A percentile compares a stretch with the other conserved stretches of the same genome.
phyloP scores from a whole-genome alignment of 64 coral and sea anemone genomes.

The Montipora efflorescens region DNA sequence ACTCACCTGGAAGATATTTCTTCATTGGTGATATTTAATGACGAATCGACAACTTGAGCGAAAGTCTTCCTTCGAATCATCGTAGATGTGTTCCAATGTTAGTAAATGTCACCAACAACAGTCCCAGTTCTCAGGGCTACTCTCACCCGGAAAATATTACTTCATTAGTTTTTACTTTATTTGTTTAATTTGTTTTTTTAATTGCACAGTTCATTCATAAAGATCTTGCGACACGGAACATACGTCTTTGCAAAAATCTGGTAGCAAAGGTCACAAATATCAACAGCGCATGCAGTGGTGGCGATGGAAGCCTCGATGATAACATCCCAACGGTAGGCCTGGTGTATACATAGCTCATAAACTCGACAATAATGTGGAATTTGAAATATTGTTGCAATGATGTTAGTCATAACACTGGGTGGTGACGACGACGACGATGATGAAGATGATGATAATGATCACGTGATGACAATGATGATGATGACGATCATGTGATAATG shows the following conservation, averaged over 20 bases:
- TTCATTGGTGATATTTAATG: too few relatives aligned
- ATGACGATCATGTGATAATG: not conserved
- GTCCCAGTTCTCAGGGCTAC: too few relatives aligned
- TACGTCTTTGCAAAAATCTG: constrained; percentile 43
- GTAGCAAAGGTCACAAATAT: constrained; percentile 59
- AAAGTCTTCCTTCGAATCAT: too few relatives aligned
- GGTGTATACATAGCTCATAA: too few relatives aligned
- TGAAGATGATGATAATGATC: not conserved
- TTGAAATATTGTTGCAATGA: not conserved
- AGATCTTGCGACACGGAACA: constrained; percentile 43
- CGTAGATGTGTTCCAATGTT: too few relatives aligned
- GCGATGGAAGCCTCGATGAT: not conserved
- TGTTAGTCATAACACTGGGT: too few relatives aligned
- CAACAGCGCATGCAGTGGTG: not conserved
- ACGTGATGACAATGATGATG: not conserved
- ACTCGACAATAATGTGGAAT: too few relatives aligned
- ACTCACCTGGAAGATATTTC: too few relatives aligned
- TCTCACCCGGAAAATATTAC: too few relatives aligned
- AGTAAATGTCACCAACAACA: too few relatives aligned
- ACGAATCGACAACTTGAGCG: too few relatives aligned
- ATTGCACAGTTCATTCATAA: constrained; percentile 48
- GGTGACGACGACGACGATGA: not conserved
- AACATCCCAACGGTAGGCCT: not conserved
- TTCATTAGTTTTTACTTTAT: too few relatives aligned
- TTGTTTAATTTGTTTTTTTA: not conserved